Evolutionary conservation across 2,888 invertebrate species (phyloP), one percentile per base, ranked within the genome.

Genomic region (Gortyna flavago): DNA sequence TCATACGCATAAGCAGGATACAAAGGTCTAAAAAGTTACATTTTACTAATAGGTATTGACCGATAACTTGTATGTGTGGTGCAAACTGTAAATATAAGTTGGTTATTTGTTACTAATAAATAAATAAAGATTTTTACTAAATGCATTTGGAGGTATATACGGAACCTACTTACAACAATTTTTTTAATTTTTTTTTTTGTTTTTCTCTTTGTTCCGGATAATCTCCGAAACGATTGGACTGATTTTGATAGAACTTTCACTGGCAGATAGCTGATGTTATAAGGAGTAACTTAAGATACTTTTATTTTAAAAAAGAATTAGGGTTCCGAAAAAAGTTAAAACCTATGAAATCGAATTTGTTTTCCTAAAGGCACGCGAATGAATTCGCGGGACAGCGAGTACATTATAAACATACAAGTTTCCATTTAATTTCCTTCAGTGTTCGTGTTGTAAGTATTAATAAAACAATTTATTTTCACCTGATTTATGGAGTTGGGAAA

Each of bases 401-500:
- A 51, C 51, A 51, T 51, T 54, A 54, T 71, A 74, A 68, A 78
- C 48, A 48, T 65, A 61, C 78, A 72, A 75, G 68, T 80, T 82
- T 84, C 71, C 44, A 69, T 67, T 77, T 64, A 77, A 72, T 77
- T 85, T 81, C 72, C 78, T 75, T 48, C 71, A 61, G 57, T 41
- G 38, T 70, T 61, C 65, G 41, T 66, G 48, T 48, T 59, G 41
- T n/a, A n/a, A n/a, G n/a, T 59, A 44, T 72, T 68, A 83, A 66
- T 78, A 67, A 68, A 79, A 83, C 57, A 8, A 77, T 83, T 67
- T 67, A 67, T 67, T 59, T 83, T 62, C 66, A 51, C n/a, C n/a
- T 57, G 38, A 71, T 83, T 66, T 25, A 68, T 70, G 29, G 32
- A 41, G 29, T 62, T 11, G 29, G 57, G 54, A 54, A 71, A 83